Percentiles rank a stretch among this genome's conserved stretches.
phyloP scores from a whole-genome alignment of 2,888 invertebrate species.

The Colletes collaris region DNA sequence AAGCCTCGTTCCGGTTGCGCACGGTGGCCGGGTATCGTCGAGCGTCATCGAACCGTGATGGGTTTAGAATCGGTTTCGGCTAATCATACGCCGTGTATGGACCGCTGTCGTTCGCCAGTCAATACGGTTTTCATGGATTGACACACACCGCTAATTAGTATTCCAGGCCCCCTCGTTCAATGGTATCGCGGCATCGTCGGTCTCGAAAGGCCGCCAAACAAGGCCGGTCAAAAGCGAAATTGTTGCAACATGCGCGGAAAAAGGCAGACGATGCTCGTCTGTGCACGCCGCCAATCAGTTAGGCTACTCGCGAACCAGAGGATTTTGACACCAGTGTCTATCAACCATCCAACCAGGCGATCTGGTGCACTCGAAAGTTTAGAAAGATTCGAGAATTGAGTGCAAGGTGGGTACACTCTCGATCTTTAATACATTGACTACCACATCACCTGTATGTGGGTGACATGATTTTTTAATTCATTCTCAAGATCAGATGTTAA shows the following conservation, averaged over 20 bases:
- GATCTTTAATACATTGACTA: no score
- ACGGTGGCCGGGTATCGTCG: slow-evolving; percentile 32
- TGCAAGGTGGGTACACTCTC: no score
- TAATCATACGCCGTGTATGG: slow-evolving; percentile 29
- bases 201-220: slow-evolving; percentile 8
- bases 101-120: slow-evolving; percentile 33
- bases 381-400: no score
- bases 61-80: slow-evolving; percentile 52
- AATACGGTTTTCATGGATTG: slow-evolving; percentile 40
- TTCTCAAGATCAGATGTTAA: no score
- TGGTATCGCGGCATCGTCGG: slow-evolving; percentile 12
- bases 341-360: no score
- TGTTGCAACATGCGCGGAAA: not conserved
- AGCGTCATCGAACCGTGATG: slow-evolving; percentile 42
- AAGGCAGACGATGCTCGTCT: not conserved
- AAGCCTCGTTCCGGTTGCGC: slow-evolving; percentile 42
- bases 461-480: no score
- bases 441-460: no score
- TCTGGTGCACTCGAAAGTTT: no score
- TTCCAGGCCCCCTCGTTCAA: slow-evolving; percentile 1
- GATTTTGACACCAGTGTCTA: no score
- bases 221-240: not conserved
- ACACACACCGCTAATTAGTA: slow-evolving; percentile 49
- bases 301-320: no score
- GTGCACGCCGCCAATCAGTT: not conserved